phyloP scores from a whole-genome alignment of 2,797 vertebrate species.

The Typhlichthys eigenmanni region DNA sequence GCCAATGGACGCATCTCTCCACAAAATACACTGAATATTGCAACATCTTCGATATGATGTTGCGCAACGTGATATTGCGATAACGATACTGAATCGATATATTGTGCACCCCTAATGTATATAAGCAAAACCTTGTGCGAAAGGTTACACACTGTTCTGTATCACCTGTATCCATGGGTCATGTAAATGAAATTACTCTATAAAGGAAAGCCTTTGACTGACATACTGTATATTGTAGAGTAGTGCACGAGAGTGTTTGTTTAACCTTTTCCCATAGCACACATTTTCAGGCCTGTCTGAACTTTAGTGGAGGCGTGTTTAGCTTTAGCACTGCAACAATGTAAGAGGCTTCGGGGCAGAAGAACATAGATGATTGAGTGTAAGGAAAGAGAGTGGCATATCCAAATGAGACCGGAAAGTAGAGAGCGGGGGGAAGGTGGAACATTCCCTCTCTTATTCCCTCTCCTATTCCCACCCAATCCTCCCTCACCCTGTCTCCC shows the following conservation, averaged over 20 bases:
- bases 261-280: conserved; percentile 41
- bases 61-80: too few species aligned
- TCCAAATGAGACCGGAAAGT: conserved; percentile 40
- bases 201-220: conserved; percentile 40
- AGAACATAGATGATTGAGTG: conserved; percentile 59
- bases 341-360: conserved; percentile 65
- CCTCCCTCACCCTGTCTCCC: conserved; percentile 41
- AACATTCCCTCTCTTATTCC: conserved; percentile 52
- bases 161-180: conserved; percentile 23
- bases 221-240: conserved; percentile 17
- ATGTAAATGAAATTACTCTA: conserved; percentile 15
- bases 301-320: conserved; percentile 48
- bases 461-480: conserved; percentile 31
- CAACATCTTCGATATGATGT: too few species aligned
- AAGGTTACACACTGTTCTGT: conserved; percentile 8
- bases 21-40: too few species aligned
- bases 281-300: conserved; percentile 45
- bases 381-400: conserved; percentile 65
- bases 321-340: conserved; percentile 47
- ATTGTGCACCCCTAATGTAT: background rate
- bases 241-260: conserved; percentile 42
- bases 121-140: background rate
- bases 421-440: conserved; percentile 44
- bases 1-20: too few species aligned
- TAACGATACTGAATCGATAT: too few species aligned